Evolutionary conservation across 2,888 invertebrate species (phyloP).

Genomic region (Drosophila mayaguana): DNA sequence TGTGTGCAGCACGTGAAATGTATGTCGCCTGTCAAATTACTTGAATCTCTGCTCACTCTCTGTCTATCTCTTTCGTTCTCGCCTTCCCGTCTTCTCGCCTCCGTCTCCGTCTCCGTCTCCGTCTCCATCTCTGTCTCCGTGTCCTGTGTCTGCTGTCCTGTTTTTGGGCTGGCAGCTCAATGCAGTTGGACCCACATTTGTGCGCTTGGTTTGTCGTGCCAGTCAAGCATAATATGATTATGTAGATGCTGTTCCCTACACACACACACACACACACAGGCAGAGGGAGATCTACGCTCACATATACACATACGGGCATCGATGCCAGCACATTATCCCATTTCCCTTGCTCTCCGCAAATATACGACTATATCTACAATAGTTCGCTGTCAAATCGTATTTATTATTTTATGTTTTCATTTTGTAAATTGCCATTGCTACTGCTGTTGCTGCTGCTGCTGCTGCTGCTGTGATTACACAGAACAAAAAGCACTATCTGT

Average conservation of each 20-base stretch:
- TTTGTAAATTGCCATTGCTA: constrained; percentile 80
- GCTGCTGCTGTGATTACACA: constrained; percentile 61
- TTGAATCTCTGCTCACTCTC: constrained; percentile 68
- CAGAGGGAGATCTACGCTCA: neutral
- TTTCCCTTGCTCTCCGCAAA: constrained; percentile 28
- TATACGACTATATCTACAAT: constrained; percentile 52
- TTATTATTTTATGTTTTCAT: constrained; percentile 83
- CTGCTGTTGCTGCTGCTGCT: constrained; percentile 44
- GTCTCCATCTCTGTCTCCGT: constrained; percentile 20
- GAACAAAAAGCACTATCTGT: constrained; percentile 74
- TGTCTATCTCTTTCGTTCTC: neutral
- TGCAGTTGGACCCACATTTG: constrained; percentile 78
- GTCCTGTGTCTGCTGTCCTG: constrained; percentile 30
- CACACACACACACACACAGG: constrained; percentile 26
- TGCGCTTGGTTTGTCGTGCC: constrained; percentile 79
- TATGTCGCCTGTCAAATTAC: constrained; percentile 81
- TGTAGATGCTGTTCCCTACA: constrained; percentile 65
- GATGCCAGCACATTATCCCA: constrained; percentile 39
- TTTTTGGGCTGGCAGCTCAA: constrained; percentile 46
- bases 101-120: constrained; percentile 21
- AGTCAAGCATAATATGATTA: constrained; percentile 80
- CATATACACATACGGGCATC: constrained; percentile 24
- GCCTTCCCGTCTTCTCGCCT: no score
- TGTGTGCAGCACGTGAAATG: constrained; percentile 67
- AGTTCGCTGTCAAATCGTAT: constrained; percentile 81